Conservation (phyloP, 2,888 invertebrate species). For the Campoplex capitator region DNA sequence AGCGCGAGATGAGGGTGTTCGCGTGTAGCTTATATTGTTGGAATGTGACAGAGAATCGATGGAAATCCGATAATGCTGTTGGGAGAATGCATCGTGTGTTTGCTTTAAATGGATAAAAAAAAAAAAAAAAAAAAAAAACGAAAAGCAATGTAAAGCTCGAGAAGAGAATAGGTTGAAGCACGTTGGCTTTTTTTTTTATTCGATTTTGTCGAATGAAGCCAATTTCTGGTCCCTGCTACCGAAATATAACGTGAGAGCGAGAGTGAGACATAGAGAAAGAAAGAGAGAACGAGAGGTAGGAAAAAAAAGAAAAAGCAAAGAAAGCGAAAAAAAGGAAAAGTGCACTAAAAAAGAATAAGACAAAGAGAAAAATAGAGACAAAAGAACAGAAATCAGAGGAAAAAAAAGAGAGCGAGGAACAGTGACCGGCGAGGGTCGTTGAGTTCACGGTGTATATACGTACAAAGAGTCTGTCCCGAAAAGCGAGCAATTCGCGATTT, state of each 20-base stretch:
- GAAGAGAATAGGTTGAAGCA: conserved; percentile 15
- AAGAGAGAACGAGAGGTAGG: conserved; percentile 6
- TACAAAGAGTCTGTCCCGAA: background rate
- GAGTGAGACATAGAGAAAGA: background rate
- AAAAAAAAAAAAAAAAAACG: background rate
- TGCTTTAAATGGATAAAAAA: conserved; percentile 29
- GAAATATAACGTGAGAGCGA: conserved; percentile 50
- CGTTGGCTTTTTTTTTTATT: conserved; percentile 39
- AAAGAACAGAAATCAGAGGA: background rate
- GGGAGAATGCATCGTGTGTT: conserved; percentile 39
- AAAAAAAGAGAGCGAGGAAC: background rate
- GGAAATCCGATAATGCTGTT: conserved; percentile 51
- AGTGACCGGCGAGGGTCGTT: conserved; percentile 11
- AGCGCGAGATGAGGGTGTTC: conserved; percentile 21
- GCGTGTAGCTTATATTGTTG: conserved; percentile 34
- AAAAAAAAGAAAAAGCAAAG: background rate
- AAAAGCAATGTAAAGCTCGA: conserved; percentile 1
- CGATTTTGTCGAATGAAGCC: conserved; percentile 36
- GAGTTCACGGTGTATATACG: conserved; percentile 5
- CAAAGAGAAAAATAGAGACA: background rate
- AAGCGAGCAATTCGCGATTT: conserved; percentile 46
- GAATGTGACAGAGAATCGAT: conserved; percentile 48
- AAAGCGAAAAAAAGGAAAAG: background rate
- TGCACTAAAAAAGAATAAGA: background rate
- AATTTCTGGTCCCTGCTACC: conserved; percentile 10